Base-by-base conservation (phyloP, 1,140 invertebrate species). In the Phthorimaea operculella region DNA sequence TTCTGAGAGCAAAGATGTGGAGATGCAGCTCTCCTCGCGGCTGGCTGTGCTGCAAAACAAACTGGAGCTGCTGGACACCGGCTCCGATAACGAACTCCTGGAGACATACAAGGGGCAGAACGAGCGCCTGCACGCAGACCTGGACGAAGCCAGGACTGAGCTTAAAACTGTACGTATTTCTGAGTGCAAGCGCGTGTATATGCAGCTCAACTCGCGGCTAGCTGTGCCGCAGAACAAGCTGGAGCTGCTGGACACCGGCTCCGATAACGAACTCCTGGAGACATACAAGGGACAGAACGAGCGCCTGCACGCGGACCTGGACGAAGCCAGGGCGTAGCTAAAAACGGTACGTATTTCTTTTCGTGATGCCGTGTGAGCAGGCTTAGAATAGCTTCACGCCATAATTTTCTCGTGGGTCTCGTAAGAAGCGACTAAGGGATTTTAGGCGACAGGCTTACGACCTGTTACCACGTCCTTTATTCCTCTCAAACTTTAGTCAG, bases 91-190 rank as follows among this genome's bases (percentile, higher is more conserved):
- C 11, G 74, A 83, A 9, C 60, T 83, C 5, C 33, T 82, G 3
- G 73, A 79, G 1, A 70, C 49, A 9, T 78, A 77, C 49, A 76
- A 76, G 51, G 63, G 68, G 7, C 74, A 79, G 39, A 79, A 78
- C 15, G 69, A 80, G 45, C 55, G 67, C 21, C 63, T 83, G 17
- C 70, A 74, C 36, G 58, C 51, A 0, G 75, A 85, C 15, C 36
- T 76, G 1, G 75, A 80, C 4, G 71, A 74, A 15, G 55, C 69
- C 0, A 74, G 74, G 49, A 60, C 57, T 16, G 73, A 85, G 57
- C 57, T 81, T n/a, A 76, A 77, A 66, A 72, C 69, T 61, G 83
- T 83, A 60, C 64, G 72, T 73, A n/a, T n/a, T n/a, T n/a, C n/a
- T n/a, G 76, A 79, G 33, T 73, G 79, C 16, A 77, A 78, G 60